These are phyloP conservation scores for Eulimnadia texana DNA, from an alignment of 1,140 invertebrate genomes.

Conservation along the genomic window DNA sequence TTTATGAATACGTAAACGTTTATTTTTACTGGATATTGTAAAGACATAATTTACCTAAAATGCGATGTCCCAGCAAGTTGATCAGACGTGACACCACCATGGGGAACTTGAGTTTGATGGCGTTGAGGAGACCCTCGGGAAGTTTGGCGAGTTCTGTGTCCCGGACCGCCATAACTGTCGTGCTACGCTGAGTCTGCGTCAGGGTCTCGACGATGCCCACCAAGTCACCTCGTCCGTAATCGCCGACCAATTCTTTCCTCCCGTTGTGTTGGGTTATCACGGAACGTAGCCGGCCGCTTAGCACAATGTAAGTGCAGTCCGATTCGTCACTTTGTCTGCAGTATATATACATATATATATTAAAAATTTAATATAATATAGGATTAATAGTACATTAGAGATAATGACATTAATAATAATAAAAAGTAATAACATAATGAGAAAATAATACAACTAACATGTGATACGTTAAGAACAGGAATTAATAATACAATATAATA, in stretches of 20 bases:
- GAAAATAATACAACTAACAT: too few relatives aligned
- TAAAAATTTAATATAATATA: background rate
- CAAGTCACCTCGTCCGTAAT: conserved; percentile 95
- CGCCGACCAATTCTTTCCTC: conserved; percentile 91
- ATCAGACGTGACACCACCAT: conserved; percentile 89
- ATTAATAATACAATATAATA: too few relatives aligned
- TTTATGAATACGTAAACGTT: too few relatives aligned
- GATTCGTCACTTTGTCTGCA: conserved; percentile 81
- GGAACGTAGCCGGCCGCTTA: conserved; percentile 89
- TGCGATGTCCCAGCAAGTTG: conserved; percentile 80
- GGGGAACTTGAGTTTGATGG: conserved; percentile 91
- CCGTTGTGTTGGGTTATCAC: conserved; percentile 83
- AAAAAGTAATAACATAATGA: too few relatives aligned
- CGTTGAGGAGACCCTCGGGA: conserved; percentile 91
- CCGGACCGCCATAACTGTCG: conserved; percentile 93
- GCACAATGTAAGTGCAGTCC: conserved; percentile 90
- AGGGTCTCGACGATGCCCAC: conserved; percentile 71
- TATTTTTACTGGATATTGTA: too few relatives aligned
- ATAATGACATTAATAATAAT: background rate
- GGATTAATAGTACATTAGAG: background rate
- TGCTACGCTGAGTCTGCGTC: conserved; percentile 69
- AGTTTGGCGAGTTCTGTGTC: conserved; percentile 95
- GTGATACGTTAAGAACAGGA: too few relatives aligned
- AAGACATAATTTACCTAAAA: conserved; percentile 63
- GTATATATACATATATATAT: conserved; percentile 17